These are phyloP conservation scores for Folsomia candida DNA, from an alignment of 2,888 invertebrate species.

Conservation along the genomic window DNA sequence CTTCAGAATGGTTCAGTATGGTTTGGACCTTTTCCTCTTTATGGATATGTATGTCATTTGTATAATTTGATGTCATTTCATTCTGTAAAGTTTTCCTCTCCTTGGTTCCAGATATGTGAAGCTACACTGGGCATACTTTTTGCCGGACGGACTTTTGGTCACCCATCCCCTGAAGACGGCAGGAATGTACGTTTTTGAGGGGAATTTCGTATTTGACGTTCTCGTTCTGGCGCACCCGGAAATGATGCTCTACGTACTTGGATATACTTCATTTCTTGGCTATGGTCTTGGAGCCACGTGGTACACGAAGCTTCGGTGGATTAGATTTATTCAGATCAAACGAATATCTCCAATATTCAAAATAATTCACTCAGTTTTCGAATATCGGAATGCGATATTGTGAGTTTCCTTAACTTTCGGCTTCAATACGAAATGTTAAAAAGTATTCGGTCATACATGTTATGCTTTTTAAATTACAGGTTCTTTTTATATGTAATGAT, in stretches of 20 bases:
- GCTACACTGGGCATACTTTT: slow-evolving; percentile 32
- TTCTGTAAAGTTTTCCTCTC: too few relatives aligned
- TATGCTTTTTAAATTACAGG: neutral
- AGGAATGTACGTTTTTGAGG: slow-evolving; percentile 17
- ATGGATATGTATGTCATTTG: too few relatives aligned
- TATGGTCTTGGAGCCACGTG: slow-evolving; percentile 28
- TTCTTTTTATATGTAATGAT: slow-evolving; percentile 17
- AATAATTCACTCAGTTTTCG: slow-evolving; percentile 17
- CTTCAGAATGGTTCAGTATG: slow-evolving; percentile 16
- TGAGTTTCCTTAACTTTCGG: slow-evolving; percentile 2
- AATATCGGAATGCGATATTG: slow-evolving; percentile 18
- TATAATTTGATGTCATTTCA: too few relatives aligned
- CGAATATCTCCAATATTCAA: slow-evolving; percentile 17
- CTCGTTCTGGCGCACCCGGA: neutral
- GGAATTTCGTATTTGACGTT: slow-evolving; percentile 16
- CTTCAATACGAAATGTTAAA: neutral
- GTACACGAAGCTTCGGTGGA: slow-evolving; percentile 26
- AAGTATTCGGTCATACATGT: neutral
- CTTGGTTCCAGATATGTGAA: slow-evolving; percentile 25
- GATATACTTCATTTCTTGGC: slow-evolving; percentile 11
- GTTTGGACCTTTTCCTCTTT: slow-evolving; percentile 4
- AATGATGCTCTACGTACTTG: neutral
- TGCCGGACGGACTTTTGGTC: slow-evolving; percentile 16
- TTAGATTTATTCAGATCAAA: slow-evolving; percentile 19
- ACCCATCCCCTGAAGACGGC: slow-evolving; percentile 33